Percentiles rank a stretch among this genome's conserved stretches.
These are phyloP conservation scores for Barnardius zonarius DNA, from an alignment of 2,113 vertebrate genomes.

Conservation along the genomic window DNA sequence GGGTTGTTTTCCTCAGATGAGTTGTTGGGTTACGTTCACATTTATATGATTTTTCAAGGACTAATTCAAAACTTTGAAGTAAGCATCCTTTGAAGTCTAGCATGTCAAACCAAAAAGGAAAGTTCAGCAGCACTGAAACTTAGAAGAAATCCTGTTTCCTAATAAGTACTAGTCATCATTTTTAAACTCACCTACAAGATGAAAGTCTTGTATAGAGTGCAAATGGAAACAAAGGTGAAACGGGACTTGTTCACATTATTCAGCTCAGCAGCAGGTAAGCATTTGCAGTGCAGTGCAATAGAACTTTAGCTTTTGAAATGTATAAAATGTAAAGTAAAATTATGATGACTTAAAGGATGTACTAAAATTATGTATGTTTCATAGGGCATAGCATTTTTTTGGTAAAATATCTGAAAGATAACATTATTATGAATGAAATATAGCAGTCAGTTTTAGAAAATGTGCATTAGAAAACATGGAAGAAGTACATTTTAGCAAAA, in stretches of 20 bases:
- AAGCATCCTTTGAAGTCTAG: neutral
- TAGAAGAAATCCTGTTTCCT: neutral
- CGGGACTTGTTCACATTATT: neutral
- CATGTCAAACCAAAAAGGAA: neutral
- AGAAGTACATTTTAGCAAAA: neutral
- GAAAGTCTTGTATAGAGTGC: neutral
- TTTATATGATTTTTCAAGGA: neutral
- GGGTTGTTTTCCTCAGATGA: neutral
- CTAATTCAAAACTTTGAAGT: neutral
- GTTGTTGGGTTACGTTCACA: neutral
- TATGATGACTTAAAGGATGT: neutral
- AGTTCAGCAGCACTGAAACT: neutral
- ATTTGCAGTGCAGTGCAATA: neutral
- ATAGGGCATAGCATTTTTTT: accelerated
- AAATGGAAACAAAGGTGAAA: conserved; percentile 6
- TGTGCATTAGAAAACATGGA: neutral
- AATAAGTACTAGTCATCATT: neutral
- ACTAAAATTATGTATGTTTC: neutral
- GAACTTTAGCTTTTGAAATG: neutral
- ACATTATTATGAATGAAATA: neutral
- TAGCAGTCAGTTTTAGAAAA: neutral
- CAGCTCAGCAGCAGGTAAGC: neutral
- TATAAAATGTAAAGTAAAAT: neutral
- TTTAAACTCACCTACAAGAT: neutral
- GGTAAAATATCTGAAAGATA: neutral